Evolutionary conservation across 2,113 vertebrate species (phyloP).

Genomic region (Cheirogaleus medius): DNA sequence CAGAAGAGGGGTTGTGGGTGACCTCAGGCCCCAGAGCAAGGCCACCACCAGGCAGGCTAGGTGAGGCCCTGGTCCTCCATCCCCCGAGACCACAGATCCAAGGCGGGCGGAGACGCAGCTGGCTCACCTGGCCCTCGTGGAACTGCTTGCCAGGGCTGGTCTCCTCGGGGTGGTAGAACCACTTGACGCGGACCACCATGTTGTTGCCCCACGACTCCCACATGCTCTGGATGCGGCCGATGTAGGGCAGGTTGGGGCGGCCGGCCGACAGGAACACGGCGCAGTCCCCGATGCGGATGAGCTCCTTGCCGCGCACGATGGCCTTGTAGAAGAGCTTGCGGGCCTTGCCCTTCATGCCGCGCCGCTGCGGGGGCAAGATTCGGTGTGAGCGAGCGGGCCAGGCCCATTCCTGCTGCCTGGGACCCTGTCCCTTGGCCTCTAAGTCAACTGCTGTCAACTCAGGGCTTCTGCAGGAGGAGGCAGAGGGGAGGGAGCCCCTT

Average conservation of each 20-base stretch:
- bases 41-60: not conserved
- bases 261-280: slow-evolving; percentile 97
- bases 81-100: not conserved
- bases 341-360: slow-evolving; percentile 99
- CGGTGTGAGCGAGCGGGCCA: no score
- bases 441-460: not conserved
- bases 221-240: slow-evolving; percentile 99
- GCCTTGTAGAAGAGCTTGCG: slow-evolving; percentile 99
- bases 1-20: not conserved
- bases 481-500: fast-evolving
- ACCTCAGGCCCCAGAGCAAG: not conserved
- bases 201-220: slow-evolving; percentile 99
- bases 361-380: slow-evolving; percentile 87
- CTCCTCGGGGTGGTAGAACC: slow-evolving; percentile 99
- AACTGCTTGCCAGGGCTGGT: slow-evolving; percentile 98
- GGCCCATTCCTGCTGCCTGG: not conserved
- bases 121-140: slow-evolving; percentile 93
- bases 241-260: slow-evolving; percentile 98
- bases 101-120: fast-evolving
- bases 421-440: not conserved
- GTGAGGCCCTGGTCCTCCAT: no score
- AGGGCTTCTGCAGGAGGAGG: not conserved
- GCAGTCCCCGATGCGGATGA: slow-evolving; percentile 97
- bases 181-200: slow-evolving; percentile 99
- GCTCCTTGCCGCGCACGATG: slow-evolving; percentile 96